phyloP scores from a whole-genome alignment of 2,888 invertebrate species.

The Apoda limacodes region DNA sequence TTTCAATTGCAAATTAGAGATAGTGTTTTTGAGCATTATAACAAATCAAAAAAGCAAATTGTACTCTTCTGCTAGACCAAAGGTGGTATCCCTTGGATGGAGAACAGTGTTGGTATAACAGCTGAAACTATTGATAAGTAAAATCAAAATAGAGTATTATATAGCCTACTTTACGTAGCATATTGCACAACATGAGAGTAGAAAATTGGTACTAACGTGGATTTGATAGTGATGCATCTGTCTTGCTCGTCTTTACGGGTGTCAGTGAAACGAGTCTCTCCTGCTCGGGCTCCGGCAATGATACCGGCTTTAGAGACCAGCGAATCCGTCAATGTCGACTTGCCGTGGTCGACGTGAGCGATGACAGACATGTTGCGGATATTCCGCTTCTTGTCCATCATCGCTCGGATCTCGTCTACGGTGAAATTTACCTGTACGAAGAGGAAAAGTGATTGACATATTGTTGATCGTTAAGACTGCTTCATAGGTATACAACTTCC shows the following conservation, averaged over 20 bases:
- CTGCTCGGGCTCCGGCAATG: constrained; percentile 98
- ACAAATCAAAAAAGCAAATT: no score
- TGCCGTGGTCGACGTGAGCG: constrained; percentile 99
- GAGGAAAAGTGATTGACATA: constrained; percentile 45
- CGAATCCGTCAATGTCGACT: constrained; percentile 99
- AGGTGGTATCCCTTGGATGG: no score
- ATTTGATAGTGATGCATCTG: constrained; percentile 99
- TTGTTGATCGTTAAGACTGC: constrained; percentile 31
- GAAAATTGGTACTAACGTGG: constrained; percentile 81
- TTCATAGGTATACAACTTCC: constrained; percentile 33
- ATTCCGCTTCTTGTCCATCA: constrained; percentile 99
- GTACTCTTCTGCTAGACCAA: no score
- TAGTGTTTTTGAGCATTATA: no score
- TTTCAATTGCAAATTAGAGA: no score
- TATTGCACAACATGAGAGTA: no score
- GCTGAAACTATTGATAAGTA: no score
- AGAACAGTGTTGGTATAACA: no score
- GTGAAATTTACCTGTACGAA: constrained; percentile 98
- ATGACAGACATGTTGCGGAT: constrained; percentile 99
- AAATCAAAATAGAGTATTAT: no score
- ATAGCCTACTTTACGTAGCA: no score
- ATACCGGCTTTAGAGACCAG: constrained; percentile 99
- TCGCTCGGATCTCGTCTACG: constrained; percentile 98
- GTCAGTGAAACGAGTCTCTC: constrained; percentile 99
- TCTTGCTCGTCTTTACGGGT: constrained; percentile 99